phyloP scores from a whole-genome alignment of 1,140 invertebrate species.

The Wasmannia auropunctata region DNA sequence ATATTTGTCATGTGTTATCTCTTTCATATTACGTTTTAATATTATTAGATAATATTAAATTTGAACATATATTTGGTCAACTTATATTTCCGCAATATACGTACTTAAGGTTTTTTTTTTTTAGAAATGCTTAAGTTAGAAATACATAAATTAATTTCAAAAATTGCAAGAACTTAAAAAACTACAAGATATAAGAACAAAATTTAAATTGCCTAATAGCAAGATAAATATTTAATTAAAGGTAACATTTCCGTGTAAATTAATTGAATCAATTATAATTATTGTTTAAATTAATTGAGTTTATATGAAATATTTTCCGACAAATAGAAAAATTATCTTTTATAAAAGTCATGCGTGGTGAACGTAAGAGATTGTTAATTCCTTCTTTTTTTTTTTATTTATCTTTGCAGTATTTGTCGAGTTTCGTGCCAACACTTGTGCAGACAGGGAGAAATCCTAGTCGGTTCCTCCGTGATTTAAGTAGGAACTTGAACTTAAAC shows the following conservation, averaged over 20 bases:
- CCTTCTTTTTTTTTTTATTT: neutral
- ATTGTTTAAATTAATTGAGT: slow-evolving; percentile 71
- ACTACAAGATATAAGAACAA: neutral
- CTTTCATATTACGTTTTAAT: too few species aligned
- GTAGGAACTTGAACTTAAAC: neutral
- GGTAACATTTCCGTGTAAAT: neutral
- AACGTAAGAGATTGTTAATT: neutral
- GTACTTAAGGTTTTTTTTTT: neutral
- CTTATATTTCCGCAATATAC: neutral
- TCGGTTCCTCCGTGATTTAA: neutral
- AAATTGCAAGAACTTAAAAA: neutral
- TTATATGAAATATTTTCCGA: slow-evolving; percentile 72
- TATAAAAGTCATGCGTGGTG: neutral
- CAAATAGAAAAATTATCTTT: slow-evolving; percentile 57
- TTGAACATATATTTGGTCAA: neutral
- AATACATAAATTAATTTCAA: neutral
- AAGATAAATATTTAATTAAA: neutral
- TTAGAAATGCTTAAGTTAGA: too few species aligned
- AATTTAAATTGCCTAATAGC: neutral
- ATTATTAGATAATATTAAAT: too few species aligned
- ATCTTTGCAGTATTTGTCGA: neutral
- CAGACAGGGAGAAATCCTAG: slow-evolving; percentile 73
- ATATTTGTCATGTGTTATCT: neutral
- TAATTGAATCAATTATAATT: too few species aligned
- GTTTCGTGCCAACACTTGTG: slow-evolving; percentile 19